Evolutionary conservation across 1,140 invertebrate species (phyloP).

Genomic region (Cheumatopsyche charites): DNA sequence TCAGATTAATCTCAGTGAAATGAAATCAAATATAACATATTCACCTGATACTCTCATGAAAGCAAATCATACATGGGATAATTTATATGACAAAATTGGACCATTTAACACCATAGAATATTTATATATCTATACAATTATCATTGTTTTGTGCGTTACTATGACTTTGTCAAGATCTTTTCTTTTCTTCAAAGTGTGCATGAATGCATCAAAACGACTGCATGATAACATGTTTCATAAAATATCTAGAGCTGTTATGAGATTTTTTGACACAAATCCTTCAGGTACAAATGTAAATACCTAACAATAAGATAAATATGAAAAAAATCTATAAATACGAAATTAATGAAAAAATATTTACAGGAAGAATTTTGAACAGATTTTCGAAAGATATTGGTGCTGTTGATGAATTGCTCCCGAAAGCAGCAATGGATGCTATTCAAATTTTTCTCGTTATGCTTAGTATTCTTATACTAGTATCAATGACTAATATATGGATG

Average conservation of each 20-base stretch:
- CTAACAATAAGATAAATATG: background rate
- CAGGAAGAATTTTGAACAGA: conserved; percentile 71
- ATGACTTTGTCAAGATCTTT: conserved; percentile 67
- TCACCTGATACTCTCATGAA: background rate
- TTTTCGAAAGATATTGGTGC: conserved; percentile 84
- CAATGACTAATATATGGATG: conserved; percentile 72
- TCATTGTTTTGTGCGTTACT: conserved; percentile 58
- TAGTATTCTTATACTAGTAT: conserved; percentile 68
- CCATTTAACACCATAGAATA: conserved; percentile 57
- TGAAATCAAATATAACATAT: background rate
- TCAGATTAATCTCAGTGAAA: background rate
- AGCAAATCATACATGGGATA: background rate
- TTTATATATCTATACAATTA: conserved; percentile 57
- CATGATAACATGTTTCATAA: conserved; percentile 86
- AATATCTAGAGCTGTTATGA: conserved; percentile 77
- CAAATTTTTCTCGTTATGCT: conserved; percentile 58
- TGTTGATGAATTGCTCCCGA: conserved; percentile 80
- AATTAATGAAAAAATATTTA: conserved; percentile 13
- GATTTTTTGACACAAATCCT: conserved; percentile 85
- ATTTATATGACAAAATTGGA: conserved; percentile 56
- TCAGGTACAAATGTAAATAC: conserved; percentile 61
- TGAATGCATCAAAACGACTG: conserved; percentile 78
- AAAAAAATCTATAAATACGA: background rate
- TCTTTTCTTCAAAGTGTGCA: conserved; percentile 79
- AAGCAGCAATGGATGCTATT: conserved; percentile 67